phyloP scores from a whole-genome alignment of 92 coral and sea anemone genomes.

The Bergia sp. region DNA sequence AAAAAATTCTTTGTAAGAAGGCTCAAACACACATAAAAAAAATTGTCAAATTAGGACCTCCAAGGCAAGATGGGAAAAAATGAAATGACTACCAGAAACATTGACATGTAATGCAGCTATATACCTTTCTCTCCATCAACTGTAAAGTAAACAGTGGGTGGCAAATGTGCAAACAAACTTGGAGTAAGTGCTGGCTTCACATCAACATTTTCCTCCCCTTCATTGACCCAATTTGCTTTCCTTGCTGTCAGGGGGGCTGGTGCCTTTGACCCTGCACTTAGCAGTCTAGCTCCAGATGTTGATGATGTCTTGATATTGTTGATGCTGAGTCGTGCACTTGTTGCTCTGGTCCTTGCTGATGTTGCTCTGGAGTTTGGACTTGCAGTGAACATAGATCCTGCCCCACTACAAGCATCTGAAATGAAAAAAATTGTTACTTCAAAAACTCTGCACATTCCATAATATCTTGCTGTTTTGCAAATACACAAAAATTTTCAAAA shows the following conservation, averaged over 20 bases:
- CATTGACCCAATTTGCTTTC: slow-evolving; percentile 72
- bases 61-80: too few relatives aligned
- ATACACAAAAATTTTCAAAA: too few relatives aligned
- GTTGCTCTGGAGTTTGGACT: slow-evolving; percentile 61
- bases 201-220: slow-evolving; percentile 52
- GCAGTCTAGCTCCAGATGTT: slow-evolving; percentile 15
- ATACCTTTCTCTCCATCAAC: slow-evolving; percentile 94
- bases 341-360: slow-evolving; percentile 67
- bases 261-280: slow-evolving; percentile 49
- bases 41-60: too few relatives aligned
- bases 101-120: background rate
- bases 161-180: slow-evolving; percentile 80
- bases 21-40: too few relatives aligned
- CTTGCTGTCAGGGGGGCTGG: slow-evolving; percentile 34
- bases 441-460: too few relatives aligned
- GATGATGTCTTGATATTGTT: background rate
- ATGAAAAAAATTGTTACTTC: background rate
- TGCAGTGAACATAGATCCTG: slow-evolving; percentile 59
- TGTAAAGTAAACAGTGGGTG: slow-evolving; percentile 82
- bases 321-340: slow-evolving; percentile 64
- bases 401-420: slow-evolving; percentile 68
- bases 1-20: too few relatives aligned
- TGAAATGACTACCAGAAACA: too few relatives aligned
- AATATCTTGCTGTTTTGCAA: background rate
- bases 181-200: slow-evolving; percentile 73